Percentiles rank a stretch among this genome's conserved stretches.
phyloP scores from a whole-genome alignment of 1,140 invertebrate genomes.

The Liolophura sinensis region DNA sequence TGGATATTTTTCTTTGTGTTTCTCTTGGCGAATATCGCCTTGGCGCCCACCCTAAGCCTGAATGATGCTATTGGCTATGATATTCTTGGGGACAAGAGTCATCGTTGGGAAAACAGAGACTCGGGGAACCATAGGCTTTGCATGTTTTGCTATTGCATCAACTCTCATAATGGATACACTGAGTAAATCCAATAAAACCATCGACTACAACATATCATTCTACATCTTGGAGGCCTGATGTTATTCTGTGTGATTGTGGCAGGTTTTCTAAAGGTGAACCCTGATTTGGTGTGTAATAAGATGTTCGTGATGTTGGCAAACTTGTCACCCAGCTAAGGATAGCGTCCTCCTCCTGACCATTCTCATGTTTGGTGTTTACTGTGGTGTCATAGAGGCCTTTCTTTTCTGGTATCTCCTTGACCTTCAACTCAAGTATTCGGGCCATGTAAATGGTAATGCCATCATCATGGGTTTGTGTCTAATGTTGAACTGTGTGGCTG shows the following conservation, averaged over 20 bases:
- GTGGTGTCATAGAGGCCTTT: conserved; percentile 86
- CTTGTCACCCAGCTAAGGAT: conserved; percentile 25
- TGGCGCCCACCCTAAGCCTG: conserved; percentile 28
- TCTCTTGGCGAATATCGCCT: conserved; percentile 28
- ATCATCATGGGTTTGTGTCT: conserved; percentile 81
- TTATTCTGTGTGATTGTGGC: conserved; percentile 24
- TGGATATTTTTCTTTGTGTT: conserved; percentile 30
- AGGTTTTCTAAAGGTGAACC: conserved; percentile 27
- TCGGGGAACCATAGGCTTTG: conserved; percentile 35
- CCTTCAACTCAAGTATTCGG: conserved; percentile 60
- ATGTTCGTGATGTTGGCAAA: conserved; percentile 30
- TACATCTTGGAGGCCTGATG: conserved; percentile 35
- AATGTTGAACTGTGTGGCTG: conserved; percentile 79
- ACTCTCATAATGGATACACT: conserved; percentile 42
- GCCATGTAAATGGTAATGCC: conserved; percentile 48
- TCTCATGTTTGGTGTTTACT: conserved; percentile 79
- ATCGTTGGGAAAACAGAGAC: conserved; percentile 27
- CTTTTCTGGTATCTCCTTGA: conserved; percentile 85
- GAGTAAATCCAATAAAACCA: conserved; percentile 10
- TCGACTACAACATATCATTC: conserved; percentile 38
- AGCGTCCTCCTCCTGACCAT: conserved; percentile 71
- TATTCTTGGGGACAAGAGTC: conserved; percentile 24
- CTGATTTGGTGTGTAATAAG: conserved; percentile 27
- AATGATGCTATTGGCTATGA: conserved; percentile 36
- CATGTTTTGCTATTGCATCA: conserved; percentile 35